A percentile compares a stretch with the other conserved stretches of the same genome.
phyloP scores from a whole-genome alignment of 2,797 vertebrate genomes.

The Danio choprae region DNA sequence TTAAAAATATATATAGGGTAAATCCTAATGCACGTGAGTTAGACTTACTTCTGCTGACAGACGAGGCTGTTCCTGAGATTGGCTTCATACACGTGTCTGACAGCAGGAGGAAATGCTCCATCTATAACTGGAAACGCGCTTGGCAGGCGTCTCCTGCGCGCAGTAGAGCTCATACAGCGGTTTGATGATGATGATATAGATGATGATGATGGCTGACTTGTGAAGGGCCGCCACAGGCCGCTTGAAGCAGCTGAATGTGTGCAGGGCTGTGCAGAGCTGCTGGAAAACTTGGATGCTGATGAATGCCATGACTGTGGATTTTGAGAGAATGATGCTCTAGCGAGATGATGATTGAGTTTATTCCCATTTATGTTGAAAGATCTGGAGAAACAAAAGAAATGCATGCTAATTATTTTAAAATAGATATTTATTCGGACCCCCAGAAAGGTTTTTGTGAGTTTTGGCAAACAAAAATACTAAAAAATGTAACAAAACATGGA shows the following conservation, averaged over 20 bases:
- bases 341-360: conserved; percentile 6
- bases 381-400: conserved; percentile 16
- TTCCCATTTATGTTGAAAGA: conserved; percentile 12
- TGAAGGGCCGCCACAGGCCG: conserved; percentile 66
- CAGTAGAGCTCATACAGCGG: conserved; percentile 63
- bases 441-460: too few species aligned
- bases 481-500: too few species aligned
- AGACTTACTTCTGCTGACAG: conserved; percentile 76
- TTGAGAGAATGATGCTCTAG: conserved; percentile 22
- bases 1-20: not conserved
- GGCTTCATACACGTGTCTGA: conserved; percentile 74
- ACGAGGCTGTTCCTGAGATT: conserved; percentile 80
- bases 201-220: conserved; percentile 31
- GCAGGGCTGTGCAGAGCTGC: conserved; percentile 5
- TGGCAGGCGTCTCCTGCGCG: conserved; percentile 61
- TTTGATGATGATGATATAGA: conserved; percentile 28
- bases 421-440: too few species aligned
- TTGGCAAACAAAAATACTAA: too few species aligned
- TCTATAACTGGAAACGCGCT: conserved; percentile 79
- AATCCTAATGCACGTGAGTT: not conserved
- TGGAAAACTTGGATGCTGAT: not conserved
- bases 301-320: conserved; percentile 12
- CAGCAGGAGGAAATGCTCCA: conserved; percentile 68
- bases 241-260: conserved; percentile 33
- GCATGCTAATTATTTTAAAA: not conserved